A percentile compares a stretch with the other conserved stretches of the same genome.
Evolutionary conservation across 2,797 vertebrate genomes (phyloP).

Genomic region (Sebastiscus albofasciatus): DNA sequence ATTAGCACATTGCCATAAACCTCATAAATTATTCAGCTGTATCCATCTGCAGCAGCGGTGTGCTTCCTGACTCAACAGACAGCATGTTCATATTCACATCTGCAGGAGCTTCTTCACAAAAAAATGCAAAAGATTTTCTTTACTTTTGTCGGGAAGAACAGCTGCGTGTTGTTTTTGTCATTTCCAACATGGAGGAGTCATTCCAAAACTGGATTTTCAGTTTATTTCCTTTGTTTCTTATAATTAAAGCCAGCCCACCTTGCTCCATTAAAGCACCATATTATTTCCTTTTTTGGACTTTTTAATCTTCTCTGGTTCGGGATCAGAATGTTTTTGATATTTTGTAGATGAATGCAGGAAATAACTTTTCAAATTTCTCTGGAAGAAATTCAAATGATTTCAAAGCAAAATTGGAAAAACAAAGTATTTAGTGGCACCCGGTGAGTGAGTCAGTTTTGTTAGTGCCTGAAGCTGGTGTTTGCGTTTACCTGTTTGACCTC

Average conservation of each 20-base stretch:
- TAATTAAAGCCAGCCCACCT: constrained; percentile 2
- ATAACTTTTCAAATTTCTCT: background rate
- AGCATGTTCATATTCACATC: constrained; percentile 36
- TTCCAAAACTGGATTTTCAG: background rate
- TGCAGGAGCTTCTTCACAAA: constrained; percentile 9
- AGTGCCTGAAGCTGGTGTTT: background rate
- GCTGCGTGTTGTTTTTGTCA: constrained; percentile 19
- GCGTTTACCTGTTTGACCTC: constrained; percentile 95
- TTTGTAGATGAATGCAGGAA: background rate
- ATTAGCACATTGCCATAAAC: constrained; percentile 59
- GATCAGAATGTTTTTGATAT: background rate
- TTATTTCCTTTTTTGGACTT: constrained; percentile 20
- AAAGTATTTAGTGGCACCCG: background rate
- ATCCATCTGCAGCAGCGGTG: constrained; percentile 53
- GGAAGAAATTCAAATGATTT: background rate
- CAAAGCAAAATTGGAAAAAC: background rate
- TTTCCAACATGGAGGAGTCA: background rate
- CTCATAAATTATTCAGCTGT: constrained; percentile 61
- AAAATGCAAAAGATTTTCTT: background rate
- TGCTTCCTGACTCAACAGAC: constrained; percentile 43
- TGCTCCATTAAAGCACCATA: background rate
- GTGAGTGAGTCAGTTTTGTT: background rate
- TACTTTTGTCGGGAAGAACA: background rate
- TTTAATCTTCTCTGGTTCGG: background rate
- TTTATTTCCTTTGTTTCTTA: constrained; percentile 13